Base-by-base conservation (phyloP, 2,113 vertebrate genomes). In the Neogobius melanostomus region DNA sequence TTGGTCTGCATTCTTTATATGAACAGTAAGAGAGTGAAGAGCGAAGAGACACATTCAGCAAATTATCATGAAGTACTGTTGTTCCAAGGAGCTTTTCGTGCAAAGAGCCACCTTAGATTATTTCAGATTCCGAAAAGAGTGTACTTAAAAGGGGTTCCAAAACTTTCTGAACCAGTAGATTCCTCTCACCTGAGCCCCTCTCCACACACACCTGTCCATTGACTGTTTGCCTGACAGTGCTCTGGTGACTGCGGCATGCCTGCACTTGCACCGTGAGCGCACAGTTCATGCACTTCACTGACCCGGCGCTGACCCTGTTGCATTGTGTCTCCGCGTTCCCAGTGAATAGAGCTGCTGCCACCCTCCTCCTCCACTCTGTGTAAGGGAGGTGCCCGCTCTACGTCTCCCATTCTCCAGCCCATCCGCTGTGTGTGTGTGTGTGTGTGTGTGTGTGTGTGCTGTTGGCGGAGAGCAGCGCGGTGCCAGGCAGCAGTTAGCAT, bases 231-330 rank as follows among this genome's bases (percentile, higher is more conserved):
- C 60, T 8, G 16, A 50, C 56, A 46, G 63, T 17, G 16, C 21
- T 1, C 15, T 6, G 49, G 49, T 53, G n/a, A 28, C 67, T 43
- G 16, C 68, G 71, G 83, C 81, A 62, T 77, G 77, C 72, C 75
- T 62, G 48, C 66, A 75, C 79, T 78, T 74, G 74, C 68, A 74
- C 71, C 69, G 68, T 78, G 81, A 90, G 57, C 82, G 82, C 85
- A 69, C 82, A 80, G 92, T 92, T 92, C 90, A 86, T 95, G 95
- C 95, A 95, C 96, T 96, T 88, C 92, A 77, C 80, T 96, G 95
- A 97, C 95, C 96, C 81, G 84, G 71, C 85, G 62, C 49, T 94
- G 95, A 96, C 95, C 95, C 92, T 84, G 88, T 59, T 83, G 90
- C 91, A 85, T 91, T 91, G 93, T 87, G 78, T 87, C 82, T 86